Conservation (phyloP, 2,113 vertebrate species). For the Isurus oxyrinchus region DNA sequence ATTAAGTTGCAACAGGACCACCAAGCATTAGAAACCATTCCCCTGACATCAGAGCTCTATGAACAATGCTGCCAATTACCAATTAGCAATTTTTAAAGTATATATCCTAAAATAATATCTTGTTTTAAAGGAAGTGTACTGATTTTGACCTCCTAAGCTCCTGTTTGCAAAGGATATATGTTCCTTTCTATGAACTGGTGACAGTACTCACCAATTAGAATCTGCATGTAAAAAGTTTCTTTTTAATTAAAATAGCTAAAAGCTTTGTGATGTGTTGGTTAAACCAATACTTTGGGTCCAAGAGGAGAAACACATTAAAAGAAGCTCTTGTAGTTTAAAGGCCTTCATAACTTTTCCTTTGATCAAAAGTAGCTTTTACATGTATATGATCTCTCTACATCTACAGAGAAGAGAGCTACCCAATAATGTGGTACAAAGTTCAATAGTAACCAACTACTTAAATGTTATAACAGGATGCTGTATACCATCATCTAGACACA, state of each 20-base stretch:
- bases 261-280: not conserved
- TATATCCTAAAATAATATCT: not conserved
- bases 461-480: not conserved
- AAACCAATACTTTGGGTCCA: not conserved
- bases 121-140: not conserved
- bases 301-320: not conserved
- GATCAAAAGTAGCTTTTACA: not conserved
- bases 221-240: too few species aligned
- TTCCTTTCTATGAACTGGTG: not conserved
- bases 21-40: not conserved
- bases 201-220: not conserved
- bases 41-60: not conserved
- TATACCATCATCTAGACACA: not conserved
- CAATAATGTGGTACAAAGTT: not conserved
- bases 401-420: not conserved
- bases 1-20: not conserved
- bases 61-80: not conserved
- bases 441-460: not conserved
- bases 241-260: not conserved
- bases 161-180: not conserved
- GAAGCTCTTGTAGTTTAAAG: not conserved
- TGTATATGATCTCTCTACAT: not conserved
- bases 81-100: not conserved
- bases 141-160: not conserved
- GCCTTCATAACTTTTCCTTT: not conserved